Evolutionary conservation across 2,888 invertebrate genomes (phyloP).

Genomic region (Fragum sueziense): DNA sequence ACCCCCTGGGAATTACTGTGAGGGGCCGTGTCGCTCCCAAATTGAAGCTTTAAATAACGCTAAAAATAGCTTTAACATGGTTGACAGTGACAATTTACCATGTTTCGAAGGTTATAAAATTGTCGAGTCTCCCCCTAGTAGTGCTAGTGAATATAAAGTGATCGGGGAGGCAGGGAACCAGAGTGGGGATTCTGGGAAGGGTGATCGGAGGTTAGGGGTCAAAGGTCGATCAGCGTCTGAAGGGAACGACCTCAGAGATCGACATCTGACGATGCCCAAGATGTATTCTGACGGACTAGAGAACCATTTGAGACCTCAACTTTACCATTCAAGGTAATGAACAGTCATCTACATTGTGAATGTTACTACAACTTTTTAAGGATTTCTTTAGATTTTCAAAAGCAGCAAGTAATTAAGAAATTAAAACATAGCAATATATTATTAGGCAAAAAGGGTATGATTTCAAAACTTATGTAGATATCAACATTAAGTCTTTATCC

Average conservation of each 20-base stretch:
- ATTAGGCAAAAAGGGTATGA: no score
- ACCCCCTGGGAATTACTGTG: conserved; percentile 60
- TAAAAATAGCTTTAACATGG: conserved; percentile 40
- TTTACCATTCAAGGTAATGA: conserved; percentile 49
- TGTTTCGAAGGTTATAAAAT: conserved; percentile 56
- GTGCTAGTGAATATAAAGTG: conserved; percentile 52
- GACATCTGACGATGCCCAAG: conserved; percentile 25
- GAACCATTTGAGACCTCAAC: conserved; percentile 27
- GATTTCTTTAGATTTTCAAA: no score
- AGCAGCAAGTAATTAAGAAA: no score
- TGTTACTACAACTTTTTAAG: no score
- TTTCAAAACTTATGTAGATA: no score
- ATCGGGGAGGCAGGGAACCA: conserved; percentile 50
- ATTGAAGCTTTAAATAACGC: conserved; percentile 49
- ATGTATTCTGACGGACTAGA: conserved; percentile 16
- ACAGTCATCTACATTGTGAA: no score
- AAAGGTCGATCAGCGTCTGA: conserved; percentile 46
- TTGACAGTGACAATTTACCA: conserved; percentile 38
- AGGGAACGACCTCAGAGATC: conserved; percentile 47
- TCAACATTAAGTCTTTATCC: no score
- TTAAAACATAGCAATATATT: no score
- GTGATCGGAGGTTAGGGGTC: conserved; percentile 23
- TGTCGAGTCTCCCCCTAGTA: conserved; percentile 46
- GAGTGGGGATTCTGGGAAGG: conserved; percentile 43
- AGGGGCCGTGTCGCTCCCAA: conserved; percentile 52